These are phyloP conservation scores for Beaufortia kweichowensis DNA, from an alignment of 2,113 vertebrate genomes.

Conservation along the genomic window DNA sequence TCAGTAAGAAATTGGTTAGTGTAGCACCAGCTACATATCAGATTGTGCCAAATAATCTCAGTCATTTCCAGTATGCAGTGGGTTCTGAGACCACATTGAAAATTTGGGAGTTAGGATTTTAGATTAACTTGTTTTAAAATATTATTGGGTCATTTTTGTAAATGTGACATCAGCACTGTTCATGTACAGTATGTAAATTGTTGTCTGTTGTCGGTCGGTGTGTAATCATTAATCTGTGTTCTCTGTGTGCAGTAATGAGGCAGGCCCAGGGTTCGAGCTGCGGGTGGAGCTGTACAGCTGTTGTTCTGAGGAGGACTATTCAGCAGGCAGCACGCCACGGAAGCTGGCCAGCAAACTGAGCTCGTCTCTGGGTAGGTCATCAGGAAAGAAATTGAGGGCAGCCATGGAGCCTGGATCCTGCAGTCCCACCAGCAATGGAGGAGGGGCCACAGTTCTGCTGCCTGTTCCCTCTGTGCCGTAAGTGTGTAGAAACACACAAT, in stretches of 20 bases:
- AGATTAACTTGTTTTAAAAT: too few relatives aligned
- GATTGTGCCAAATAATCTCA: too few relatives aligned
- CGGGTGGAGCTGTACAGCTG: constrained; percentile 89
- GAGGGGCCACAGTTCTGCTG: constrained; percentile 78
- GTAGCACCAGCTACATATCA: too few relatives aligned
- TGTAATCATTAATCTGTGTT: background rate
- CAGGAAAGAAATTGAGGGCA: constrained; percentile 81
- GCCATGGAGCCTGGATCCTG: constrained; percentile 79
- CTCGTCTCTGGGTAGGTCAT: constrained; percentile 86
- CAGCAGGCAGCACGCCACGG: constrained; percentile 79
- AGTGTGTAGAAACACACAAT: constrained; percentile 59
- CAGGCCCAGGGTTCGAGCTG: constrained; percentile 83
- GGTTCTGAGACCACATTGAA: too few relatives aligned
- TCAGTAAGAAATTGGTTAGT: too few relatives aligned
- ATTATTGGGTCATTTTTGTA: too few relatives aligned
- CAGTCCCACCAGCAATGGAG: constrained; percentile 74
- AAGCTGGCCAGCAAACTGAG: constrained; percentile 90
- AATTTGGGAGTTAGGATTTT: too few relatives aligned
- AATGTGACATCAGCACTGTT: background rate
- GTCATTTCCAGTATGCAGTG: too few relatives aligned
- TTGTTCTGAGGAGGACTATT: constrained; percentile 83
- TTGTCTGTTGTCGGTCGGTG: background rate
- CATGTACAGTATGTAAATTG: background rate
- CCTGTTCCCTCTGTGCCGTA: constrained; percentile 83
- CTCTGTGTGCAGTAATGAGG: constrained; percentile 70